Conservation (phyloP, 1,140 invertebrate species). For the Lucilia cuprina region DNA sequence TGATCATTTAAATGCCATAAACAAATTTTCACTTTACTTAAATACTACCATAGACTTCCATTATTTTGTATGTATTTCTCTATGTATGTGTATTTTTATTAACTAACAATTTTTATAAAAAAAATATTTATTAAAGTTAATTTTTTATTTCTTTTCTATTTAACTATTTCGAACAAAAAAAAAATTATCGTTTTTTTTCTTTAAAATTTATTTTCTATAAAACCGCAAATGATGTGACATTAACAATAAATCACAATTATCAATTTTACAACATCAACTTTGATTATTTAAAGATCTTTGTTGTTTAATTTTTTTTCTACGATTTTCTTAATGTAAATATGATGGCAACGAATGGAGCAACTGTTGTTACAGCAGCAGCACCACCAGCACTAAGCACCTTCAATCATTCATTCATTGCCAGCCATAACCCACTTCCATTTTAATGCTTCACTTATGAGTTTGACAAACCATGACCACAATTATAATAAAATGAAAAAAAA, state of each 20-base stretch:
- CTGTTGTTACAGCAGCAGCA: not conserved
- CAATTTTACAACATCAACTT: not conserved
- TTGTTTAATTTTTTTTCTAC: too few species aligned
- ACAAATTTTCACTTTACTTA: slow-evolving; percentile 31
- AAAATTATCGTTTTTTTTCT: not conserved
- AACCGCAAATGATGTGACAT: slow-evolving; percentile 14
- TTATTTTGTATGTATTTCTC: not conserved
- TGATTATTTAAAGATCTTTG: not conserved
- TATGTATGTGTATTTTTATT: too few species aligned
- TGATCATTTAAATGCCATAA: slow-evolving; percentile 34
- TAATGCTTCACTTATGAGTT: not conserved
- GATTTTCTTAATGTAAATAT: not conserved
- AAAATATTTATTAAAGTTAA: not conserved
- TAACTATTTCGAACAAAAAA: too few species aligned
- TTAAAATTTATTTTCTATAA: not conserved
- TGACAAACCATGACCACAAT: not conserved
- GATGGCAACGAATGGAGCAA: not conserved
- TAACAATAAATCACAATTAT: slow-evolving; percentile 24
- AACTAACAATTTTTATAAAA: not conserved
- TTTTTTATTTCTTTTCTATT: too few species aligned
- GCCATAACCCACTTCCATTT: not conserved
- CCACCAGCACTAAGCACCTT: not conserved
- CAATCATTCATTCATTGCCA: not conserved
- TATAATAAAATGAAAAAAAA: too few species aligned
- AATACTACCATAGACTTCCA: not conserved